A percentile compares a stretch with the other conserved stretches of the same genome.
These are phyloP conservation scores for Dicrostonyx torquatus DNA, from an alignment of 2,797 vertebrate genomes.

Conservation along the genomic window DNA sequence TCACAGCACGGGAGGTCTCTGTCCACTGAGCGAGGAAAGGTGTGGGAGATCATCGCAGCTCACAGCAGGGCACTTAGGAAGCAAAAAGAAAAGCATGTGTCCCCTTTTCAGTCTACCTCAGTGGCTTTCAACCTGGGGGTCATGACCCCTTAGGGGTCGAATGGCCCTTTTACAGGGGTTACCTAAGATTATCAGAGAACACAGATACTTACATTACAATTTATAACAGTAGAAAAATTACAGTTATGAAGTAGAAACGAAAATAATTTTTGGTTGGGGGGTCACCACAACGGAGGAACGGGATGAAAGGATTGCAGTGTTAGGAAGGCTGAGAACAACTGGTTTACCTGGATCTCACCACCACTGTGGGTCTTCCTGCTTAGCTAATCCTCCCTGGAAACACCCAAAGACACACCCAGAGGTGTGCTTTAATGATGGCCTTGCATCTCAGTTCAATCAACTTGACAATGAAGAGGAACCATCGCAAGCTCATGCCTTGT, in stretches of 20 bases:
- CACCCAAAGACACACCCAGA: not conserved
- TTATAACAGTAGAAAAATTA: not conserved
- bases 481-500: not conserved
- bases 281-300: not conserved
- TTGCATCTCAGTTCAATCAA: not conserved
- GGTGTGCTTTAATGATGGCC: not conserved
- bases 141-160: rapidly evolving
- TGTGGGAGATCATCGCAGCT: not conserved
- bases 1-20: not conserved
- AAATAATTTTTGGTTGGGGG: not conserved
- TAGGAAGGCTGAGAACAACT: not conserved
- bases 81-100: not conserved
- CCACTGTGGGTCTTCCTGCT: not conserved
- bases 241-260: not conserved
- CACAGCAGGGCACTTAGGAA: too few species aligned
- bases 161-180: not conserved
- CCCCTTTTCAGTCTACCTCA: not conserved
- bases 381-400: not conserved
- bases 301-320: not conserved
- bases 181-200: not conserved
- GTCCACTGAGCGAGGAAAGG: not conserved
- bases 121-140: not conserved
- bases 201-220: not conserved
- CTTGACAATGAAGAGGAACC: not conserved
- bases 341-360: not conserved